Base-by-base conservation (phyloP, 2,797 vertebrate genomes). In the Phrynocephalus forsythii region DNA sequence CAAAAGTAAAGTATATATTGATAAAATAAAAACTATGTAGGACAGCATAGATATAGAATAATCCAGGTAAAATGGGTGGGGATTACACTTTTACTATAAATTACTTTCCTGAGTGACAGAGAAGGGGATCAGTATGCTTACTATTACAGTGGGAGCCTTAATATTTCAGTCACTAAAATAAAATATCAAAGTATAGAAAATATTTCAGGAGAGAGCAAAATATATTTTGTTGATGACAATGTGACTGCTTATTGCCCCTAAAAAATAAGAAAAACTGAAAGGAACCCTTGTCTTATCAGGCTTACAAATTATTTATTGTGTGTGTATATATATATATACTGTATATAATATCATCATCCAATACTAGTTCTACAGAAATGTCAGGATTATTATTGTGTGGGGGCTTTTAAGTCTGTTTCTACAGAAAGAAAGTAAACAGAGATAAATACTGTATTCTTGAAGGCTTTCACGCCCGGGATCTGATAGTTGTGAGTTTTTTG, bases 241-340 rank as follows among this genome's bases (percentile, higher is more conserved):
- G 28, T 52, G 60, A 24, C 28, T 78, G 16, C 60, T 56, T 56
- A 38, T n/a, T 66, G 2, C 71, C 15, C 30, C 30, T 24, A 38
- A 79, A 71, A n/a, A 86, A 30, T 30, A 79, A 56, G 67, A 6
- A 75, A 75, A 24, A 16, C 2, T 3, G 50, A 26, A 84, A 71
- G 30, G 30, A 83, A 71, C 4, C 11, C 3, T 22, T 73, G 7
- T 38, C 24, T 33, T 63, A 26, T 83, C 67, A 84, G 1, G 6
- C n/a, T 88, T 1, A 89, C 87, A 76, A 73, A 87, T 5, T 52
- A 82, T 6, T 69, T 86, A 72, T 77, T 90, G n/a, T 86, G 86
- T n/a, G 33, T 33, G 33, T 33, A 2, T 33, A 2, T 33, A 2
- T 33, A 2, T 33, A 33, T 33, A 33, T 86, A 60, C 85, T 87